Conservation (phyloP, 2,113 vertebrate species). For the Chionis minor region DNA sequence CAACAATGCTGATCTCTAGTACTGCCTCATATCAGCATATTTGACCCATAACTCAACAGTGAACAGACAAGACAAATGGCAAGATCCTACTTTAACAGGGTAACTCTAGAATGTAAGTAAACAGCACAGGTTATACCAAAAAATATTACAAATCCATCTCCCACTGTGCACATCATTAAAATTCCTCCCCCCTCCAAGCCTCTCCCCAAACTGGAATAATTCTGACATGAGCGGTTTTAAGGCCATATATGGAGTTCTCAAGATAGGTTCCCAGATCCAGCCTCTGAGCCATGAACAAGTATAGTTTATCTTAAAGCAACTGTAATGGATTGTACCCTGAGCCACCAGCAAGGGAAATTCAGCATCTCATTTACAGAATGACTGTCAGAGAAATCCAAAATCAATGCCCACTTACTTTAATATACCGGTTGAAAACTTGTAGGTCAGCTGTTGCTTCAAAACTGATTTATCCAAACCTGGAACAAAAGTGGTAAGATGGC, state of each 20-base stretch:
- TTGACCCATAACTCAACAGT: background rate
- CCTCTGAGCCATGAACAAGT: background rate
- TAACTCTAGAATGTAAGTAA: background rate
- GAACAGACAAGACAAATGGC: background rate
- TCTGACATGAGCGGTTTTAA: background rate
- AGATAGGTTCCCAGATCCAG: background rate
- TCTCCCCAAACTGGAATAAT: background rate
- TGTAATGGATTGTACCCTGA: background rate
- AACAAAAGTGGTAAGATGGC: background rate
- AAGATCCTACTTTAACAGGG: background rate
- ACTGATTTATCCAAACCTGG: background rate
- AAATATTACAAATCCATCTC: background rate
- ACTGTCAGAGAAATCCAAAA: background rate
- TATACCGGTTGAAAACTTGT: background rate
- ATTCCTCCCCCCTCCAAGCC: background rate
- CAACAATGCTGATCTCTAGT: background rate
- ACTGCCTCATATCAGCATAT: background rate
- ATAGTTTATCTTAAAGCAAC: background rate
- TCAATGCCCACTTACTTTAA: background rate
- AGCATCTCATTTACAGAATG: background rate
- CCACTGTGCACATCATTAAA: background rate
- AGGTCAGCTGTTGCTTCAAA: background rate
- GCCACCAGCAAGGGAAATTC: background rate
- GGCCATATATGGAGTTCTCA: slow-evolving; percentile 20
- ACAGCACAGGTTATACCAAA: background rate